Conservation (phyloP, 2,797 vertebrate genomes). For the Mycteria americana region DNA sequence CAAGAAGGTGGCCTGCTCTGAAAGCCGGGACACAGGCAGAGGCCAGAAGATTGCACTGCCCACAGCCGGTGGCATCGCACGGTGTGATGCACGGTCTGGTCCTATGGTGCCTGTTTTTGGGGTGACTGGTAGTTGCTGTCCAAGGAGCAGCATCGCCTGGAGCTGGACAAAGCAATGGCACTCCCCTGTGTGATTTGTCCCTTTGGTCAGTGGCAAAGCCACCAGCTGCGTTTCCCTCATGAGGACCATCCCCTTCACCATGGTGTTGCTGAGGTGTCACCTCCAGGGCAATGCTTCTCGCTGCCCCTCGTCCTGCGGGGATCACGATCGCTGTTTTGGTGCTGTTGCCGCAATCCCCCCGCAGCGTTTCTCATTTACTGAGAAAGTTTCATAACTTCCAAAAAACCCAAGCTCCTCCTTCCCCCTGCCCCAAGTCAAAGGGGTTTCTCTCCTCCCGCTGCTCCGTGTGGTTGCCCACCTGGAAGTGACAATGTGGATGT, state of each 20-base stretch:
- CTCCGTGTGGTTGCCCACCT: background rate
- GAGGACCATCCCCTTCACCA: background rate
- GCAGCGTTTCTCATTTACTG: background rate
- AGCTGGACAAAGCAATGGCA: background rate
- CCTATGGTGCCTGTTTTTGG: background rate
- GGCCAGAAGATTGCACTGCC: background rate
- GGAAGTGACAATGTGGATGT: fast-evolving
- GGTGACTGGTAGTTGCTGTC: background rate
- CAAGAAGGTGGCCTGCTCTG: background rate
- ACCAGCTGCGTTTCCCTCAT: background rate
- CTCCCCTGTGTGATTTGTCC: background rate
- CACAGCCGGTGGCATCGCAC: fast-evolving
- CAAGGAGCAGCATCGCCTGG: fast-evolving
- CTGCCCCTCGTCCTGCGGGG: fast-evolving
- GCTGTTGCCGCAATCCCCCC: background rate
- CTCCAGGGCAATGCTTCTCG: background rate
- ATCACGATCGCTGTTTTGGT: fast-evolving
- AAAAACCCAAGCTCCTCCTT: background rate
- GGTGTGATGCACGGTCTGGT: fast-evolving
- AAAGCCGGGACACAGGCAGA: background rate
- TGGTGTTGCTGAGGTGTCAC: background rate
- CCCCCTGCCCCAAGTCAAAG: background rate
- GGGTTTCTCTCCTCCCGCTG: background rate
- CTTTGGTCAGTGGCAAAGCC: background rate
- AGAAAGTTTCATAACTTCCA: background rate